phyloP scores from a whole-genome alignment of 2,888 invertebrate species.

The Eristalis intricaria region DNA sequence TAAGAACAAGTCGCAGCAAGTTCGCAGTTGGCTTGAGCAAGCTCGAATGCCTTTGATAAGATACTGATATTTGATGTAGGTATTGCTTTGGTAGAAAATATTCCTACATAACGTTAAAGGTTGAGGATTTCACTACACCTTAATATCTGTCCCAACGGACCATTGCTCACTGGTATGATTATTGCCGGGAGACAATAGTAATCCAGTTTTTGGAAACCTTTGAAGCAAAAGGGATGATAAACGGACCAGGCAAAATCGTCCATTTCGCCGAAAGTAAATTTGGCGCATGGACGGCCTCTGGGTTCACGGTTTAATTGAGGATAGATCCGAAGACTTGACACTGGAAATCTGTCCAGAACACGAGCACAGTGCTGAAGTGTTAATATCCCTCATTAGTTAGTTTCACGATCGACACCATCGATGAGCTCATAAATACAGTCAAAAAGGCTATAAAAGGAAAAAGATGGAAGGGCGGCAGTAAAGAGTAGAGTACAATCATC shows the following conservation, averaged over 20 bases:
- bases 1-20: background rate
- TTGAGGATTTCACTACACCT: constrained; percentile 13
- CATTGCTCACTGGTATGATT: constrained; percentile 20
- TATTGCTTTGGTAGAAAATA: constrained; percentile 6
- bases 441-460: no score
- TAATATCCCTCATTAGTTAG: no score
- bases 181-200: constrained; percentile 58
- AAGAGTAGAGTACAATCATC: no score
- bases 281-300: no score
- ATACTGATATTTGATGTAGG: background rate
- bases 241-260: background rate
- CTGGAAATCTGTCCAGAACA: no score
- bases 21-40: background rate
- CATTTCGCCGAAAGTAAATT: constrained; percentile 2
- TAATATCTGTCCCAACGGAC: constrained; percentile 2
- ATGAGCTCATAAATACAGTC: no score
- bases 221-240: constrained; percentile 16
- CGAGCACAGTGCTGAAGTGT: no score
- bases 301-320: background rate
- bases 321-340: background rate
- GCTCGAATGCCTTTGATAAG: background rate
- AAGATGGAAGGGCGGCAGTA: no score
- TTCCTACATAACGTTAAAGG: background rate
- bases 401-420: no score
- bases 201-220: constrained; percentile 39